Conservation (phyloP, 2,797 vertebrate genomes). For the Carapus acus region DNA sequence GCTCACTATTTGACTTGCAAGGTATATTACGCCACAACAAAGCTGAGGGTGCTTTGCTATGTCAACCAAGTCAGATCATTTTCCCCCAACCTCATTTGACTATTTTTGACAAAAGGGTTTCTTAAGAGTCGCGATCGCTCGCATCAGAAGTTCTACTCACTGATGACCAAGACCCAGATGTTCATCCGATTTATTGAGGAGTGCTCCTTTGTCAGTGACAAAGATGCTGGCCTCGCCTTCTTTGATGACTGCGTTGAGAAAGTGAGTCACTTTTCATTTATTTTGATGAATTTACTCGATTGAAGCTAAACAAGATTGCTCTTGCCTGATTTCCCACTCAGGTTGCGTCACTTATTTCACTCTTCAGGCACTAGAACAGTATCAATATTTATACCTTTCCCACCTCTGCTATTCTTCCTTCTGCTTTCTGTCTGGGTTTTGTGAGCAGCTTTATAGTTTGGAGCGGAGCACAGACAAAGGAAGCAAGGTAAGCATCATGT, state of each 20-base stretch:
- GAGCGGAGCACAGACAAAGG: constrained; percentile 66
- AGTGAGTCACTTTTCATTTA: constrained; percentile 68
- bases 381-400: constrained; percentile 4
- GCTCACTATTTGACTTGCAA: constrained; percentile 87
- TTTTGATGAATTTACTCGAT: too few relatives aligned
- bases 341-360: too few relatives aligned
- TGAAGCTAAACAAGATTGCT: too few relatives aligned
- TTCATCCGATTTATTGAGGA: constrained; percentile 99
- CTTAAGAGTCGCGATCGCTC: constrained; percentile 94
- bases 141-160: constrained; percentile 95
- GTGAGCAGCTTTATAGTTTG: constrained; percentile 70
- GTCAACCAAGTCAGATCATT: too few relatives aligned
- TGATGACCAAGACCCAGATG: constrained; percentile 99
- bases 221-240: constrained; percentile 95
- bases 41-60: too few relatives aligned
- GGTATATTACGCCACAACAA: too few relatives aligned
- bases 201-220: constrained; percentile 97
- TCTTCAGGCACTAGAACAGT: too few relatives aligned
- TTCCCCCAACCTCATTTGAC: neutral
- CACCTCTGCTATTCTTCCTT: constrained; percentile 8
- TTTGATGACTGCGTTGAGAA: constrained; percentile 99
- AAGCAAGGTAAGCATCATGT: constrained; percentile 64
- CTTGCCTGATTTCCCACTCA: too few relatives aligned
- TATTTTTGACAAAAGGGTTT: constrained; percentile 75
- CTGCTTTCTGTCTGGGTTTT: constrained; percentile 31